Evolutionary conservation across 2,113 vertebrate genomes (phyloP), one percentile per base, ranked within the genome.

Genomic region (Mola mola): DNA sequence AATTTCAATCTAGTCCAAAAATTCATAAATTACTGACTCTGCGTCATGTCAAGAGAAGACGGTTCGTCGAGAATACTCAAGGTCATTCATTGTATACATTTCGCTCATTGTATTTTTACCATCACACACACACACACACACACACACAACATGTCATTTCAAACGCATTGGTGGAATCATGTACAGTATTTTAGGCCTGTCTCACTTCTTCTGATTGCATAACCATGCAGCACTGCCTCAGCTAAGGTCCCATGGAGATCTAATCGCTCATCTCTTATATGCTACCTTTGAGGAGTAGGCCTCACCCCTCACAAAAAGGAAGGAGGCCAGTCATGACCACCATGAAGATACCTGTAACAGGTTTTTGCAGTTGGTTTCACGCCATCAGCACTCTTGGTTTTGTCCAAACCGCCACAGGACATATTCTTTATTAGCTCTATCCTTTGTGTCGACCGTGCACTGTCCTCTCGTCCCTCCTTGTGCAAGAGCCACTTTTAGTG

Each of bases 41-140:
- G 49, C 66, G 48, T 71, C 68, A 63, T 28, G 10, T 33, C 41
- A 42, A 42, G 50, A 70, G 56, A 66, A 48, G 28, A 65, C 68
- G 71, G 67, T 72, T 85, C 67, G 34, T 63, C 52, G 24, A 72
- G 63, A 72, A 68, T 46, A 70, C 52, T 75, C 75, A 88, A 85
- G 76, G 80, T 85, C 71, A 50, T 84, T 76, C 52, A 7, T 66
- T 49, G 82, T 64, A 66, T 83, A 71, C 78, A 71, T 83, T 88
- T 85, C 85, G 84, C 84, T 85, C 72, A 31, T 84, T 52, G 62
- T 79, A 51, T 76, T 82, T 72, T 72, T 60, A 62, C 37, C 15
- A 5, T 55, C 72, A 43, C 38, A 40, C 33, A 10, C 24, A n/a
- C n/a, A n/a, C n/a, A n/a, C n/a, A n/a, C n/a, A n/a, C n/a, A n/a